These are phyloP conservation scores for Phoenicopterus ruber DNA, from an alignment of 2,113 vertebrate genomes.

Conservation along the genomic window DNA sequence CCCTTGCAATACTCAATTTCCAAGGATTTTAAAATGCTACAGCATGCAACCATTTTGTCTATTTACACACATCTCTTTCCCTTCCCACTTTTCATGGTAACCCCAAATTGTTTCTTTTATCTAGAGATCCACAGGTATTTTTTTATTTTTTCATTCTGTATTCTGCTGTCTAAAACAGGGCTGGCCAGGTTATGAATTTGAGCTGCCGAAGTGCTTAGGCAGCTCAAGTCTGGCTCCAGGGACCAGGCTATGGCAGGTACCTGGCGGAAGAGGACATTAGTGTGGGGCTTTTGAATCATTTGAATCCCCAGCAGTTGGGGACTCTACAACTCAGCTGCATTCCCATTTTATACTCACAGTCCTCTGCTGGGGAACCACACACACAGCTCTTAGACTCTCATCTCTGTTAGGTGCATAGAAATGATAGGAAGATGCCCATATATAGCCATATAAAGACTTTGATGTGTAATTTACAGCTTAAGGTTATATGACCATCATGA, in stretches of 20 bases:
- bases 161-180: neutral
- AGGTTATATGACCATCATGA: neutral
- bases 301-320: neutral
- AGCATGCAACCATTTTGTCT: neutral
- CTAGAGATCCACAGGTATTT: neutral
- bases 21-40: neutral
- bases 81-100: neutral
- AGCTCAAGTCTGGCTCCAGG: neutral
- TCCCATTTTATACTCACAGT: neutral
- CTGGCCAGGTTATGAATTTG: neutral
- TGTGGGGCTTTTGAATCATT: neutral
- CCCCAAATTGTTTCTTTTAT: neutral
- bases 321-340: neutral
- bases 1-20: neutral
- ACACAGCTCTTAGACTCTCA: neutral
- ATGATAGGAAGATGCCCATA: neutral
- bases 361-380: neutral
- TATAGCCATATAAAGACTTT: neutral
- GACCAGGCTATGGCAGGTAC: neutral
- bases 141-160: neutral
- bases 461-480: neutral
- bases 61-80: neutral
- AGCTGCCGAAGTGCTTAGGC: neutral
- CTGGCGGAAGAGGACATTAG: neutral
- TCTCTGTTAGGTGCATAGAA: neutral